Conservation (phyloP, 2,797 vertebrate species). For the Sebastes taczanowskii region DNA sequence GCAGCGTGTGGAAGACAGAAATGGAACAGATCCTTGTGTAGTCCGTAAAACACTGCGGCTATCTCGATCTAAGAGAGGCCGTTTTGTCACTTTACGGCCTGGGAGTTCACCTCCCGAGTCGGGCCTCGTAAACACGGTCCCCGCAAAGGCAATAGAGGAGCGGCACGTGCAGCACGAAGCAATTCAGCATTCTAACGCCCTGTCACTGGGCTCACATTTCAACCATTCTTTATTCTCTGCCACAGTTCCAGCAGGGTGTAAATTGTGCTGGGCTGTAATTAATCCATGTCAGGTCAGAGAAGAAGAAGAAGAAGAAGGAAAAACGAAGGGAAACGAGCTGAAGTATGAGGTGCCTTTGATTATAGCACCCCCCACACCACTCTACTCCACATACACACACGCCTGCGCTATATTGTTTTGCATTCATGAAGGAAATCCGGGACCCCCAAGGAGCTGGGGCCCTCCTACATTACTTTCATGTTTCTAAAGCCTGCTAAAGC, state of each 20-base stretch:
- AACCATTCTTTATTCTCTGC: conserved; percentile 76
- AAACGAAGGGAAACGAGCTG: conserved; percentile 62
- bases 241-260: conserved; percentile 74
- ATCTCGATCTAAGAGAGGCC: conserved; percentile 57
- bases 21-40: conserved; percentile 29
- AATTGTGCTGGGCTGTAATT: conserved; percentile 81
- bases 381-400: not conserved
- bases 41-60: conserved; percentile 55
- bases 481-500: conserved; percentile 73
- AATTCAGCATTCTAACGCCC: conserved; percentile 74
- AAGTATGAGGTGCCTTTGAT: conserved; percentile 79
- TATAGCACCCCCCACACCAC: conserved; percentile 56
- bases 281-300: conserved; percentile 81
- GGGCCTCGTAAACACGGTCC: conserved; percentile 63
- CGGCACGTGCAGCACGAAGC: conserved; percentile 59
- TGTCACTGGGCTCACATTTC: conserved; percentile 74
- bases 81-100: conserved; percentile 66
- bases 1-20: conserved; percentile 33
- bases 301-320: conserved; percentile 34
- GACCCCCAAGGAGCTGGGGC: conserved; percentile 66
- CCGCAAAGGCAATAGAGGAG: conserved; percentile 52
- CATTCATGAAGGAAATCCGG: conserved; percentile 74
- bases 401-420: conserved; percentile 58
- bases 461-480: conserved; percentile 78
- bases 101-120: conserved; percentile 61